These are phyloP conservation scores for Rhinopomastus cyanomelas DNA, from an alignment of 2,113 vertebrate genomes.

Conservation along the genomic window DNA sequence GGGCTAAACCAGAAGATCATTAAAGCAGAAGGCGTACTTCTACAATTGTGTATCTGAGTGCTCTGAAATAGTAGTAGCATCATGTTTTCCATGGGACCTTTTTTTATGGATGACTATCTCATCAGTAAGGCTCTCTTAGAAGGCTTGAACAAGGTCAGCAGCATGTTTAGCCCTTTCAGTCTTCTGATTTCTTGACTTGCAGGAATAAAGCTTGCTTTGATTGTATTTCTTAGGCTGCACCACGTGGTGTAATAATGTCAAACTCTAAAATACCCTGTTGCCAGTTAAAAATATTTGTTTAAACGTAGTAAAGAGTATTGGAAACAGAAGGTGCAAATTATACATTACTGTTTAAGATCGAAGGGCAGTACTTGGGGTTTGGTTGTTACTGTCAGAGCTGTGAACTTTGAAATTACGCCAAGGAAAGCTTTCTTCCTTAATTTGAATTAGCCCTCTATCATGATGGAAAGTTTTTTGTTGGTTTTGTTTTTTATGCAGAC, in stretches of 20 bases:
- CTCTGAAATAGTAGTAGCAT: conserved; percentile 67
- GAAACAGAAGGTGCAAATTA: neutral
- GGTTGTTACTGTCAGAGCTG: neutral
- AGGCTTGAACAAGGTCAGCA: conserved; percentile 60
- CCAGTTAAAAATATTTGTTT: neutral
- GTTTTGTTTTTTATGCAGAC: neutral
- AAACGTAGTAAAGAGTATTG: neutral
- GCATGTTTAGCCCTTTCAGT: conserved; percentile 42
- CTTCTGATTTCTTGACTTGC: conserved; percentile 48
- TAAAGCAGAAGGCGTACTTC: conserved; percentile 31
- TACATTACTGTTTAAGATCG: neutral
- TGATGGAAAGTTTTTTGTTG: neutral
- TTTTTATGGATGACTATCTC: conserved; percentile 66
- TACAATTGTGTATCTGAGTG: conserved; percentile 40
- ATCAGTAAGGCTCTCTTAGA: conserved; percentile 61
- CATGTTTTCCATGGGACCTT: conserved; percentile 65
- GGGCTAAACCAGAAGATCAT: conserved; percentile 12
- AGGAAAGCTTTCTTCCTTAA: neutral
- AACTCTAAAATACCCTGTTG: neutral
- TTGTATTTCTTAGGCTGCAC: neutral
- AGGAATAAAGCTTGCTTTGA: neutral
- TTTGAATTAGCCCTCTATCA: neutral
- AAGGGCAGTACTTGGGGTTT: neutral
- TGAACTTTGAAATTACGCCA: neutral
- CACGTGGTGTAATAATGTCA: neutral